Conservation (phyloP, 1,140 invertebrate species). For the Ceratitis capitata region DNA sequence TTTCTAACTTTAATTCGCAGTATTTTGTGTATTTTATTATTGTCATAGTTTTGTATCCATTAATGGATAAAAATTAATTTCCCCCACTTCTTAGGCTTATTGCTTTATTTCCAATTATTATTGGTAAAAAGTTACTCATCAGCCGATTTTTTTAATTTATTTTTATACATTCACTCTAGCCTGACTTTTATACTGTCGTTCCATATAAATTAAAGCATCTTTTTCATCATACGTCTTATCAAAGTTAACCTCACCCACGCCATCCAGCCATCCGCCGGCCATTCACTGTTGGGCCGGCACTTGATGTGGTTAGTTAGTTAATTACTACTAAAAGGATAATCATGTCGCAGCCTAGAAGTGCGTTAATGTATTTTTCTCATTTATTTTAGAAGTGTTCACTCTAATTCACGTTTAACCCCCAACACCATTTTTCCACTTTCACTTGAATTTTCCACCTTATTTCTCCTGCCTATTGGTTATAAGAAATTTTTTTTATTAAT, state of each 20-base stretch:
- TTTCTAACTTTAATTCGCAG: no score
- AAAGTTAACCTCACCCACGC: not conserved
- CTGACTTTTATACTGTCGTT: not conserved
- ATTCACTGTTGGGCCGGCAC: not conserved
- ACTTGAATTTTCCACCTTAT: not conserved
- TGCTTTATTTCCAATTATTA: not conserved
- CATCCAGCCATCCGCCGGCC: no score
- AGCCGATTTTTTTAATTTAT: no score
- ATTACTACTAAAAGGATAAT: constrained; percentile 64
- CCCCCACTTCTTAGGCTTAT: not conserved
- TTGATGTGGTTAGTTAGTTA: constrained; percentile 57
- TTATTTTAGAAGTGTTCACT: constrained; percentile 39
- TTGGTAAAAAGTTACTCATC: no score
- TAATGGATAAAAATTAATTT: no score
- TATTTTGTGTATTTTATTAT: no score
- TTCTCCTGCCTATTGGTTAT: no score
- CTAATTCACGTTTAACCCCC: not conserved
- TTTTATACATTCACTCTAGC: not conserved
- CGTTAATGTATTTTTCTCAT: constrained; percentile 54
- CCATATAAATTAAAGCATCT: not conserved
- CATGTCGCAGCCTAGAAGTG: constrained; percentile 54
- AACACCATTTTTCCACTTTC: not conserved
- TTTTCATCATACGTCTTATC: not conserved
- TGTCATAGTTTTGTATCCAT: no score
- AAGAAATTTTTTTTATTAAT: no score